These are phyloP conservation scores for Pluvialis apricaria DNA, from an alignment of 2,113 vertebrate species.

Conservation along the genomic window DNA sequence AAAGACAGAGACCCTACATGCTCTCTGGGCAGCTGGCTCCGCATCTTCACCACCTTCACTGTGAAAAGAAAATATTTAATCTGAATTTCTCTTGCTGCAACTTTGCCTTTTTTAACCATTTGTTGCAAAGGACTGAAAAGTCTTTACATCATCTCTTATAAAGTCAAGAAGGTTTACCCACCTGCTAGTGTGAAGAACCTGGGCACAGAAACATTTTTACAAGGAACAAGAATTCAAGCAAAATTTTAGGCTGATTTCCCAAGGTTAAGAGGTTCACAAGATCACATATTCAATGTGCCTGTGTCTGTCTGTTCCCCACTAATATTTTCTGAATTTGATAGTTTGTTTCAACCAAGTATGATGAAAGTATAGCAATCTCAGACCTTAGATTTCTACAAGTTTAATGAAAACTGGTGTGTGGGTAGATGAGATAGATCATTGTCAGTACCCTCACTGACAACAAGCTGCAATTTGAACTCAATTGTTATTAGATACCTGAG, in stretches of 20 bases:
- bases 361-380: background rate
- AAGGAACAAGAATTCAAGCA: background rate
- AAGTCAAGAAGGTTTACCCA: background rate
- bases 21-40: background rate
- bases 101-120: background rate
- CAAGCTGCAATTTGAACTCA: conserved; percentile 18
- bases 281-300: background rate
- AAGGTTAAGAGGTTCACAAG: background rate
- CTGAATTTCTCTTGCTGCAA: background rate
- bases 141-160: background rate
- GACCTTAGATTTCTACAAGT: background rate
- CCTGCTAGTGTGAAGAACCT: background rate
- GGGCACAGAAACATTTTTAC: background rate
- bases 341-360: background rate
- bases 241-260: background rate
- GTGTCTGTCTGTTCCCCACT: background rate
- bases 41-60: background rate
- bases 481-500: background rate
- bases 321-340: background rate
- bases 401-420: background rate
- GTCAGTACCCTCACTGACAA: background rate
- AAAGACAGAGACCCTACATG: background rate
- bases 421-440: background rate
- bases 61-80: background rate
- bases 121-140: background rate